phyloP scores from a whole-genome alignment of 2,113 vertebrate genomes.

The Oreochromis spilurus region DNA sequence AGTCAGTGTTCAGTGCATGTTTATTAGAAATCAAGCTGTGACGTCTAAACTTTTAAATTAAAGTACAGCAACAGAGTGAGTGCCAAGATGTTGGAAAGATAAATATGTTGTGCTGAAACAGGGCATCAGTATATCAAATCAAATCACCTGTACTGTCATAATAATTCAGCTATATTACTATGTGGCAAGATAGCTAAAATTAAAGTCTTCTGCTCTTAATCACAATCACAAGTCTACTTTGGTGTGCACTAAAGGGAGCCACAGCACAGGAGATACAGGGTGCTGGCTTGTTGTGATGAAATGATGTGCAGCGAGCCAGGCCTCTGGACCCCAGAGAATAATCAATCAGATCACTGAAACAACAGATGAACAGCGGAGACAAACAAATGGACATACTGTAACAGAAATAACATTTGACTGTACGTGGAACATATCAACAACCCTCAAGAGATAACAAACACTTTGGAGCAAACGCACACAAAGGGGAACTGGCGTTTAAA shows the following conservation, averaged over 20 bases:
- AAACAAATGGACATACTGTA: slow-evolving; percentile 34
- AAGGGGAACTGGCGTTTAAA: slow-evolving; percentile 5
- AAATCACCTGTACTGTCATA: neutral
- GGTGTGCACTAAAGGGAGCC: neutral
- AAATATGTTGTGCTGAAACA: neutral
- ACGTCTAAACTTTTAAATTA: neutral
- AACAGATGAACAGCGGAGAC: slow-evolving; percentile 42
- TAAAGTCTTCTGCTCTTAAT: neutral
- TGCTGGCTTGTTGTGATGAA: slow-evolving; percentile 6
- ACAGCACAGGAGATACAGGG: neutral
- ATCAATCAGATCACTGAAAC: slow-evolving; percentile 49
- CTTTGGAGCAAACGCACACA: neutral
- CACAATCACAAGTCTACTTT: neutral
- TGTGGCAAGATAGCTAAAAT: neutral
- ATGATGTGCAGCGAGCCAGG: slow-evolving; percentile 2
- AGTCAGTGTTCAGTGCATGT: neutral
- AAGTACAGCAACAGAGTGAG: neutral
- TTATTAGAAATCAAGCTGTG: neutral
- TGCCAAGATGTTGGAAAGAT: neutral
- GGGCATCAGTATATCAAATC: neutral
- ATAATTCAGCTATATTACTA: neutral
- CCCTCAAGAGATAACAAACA: slow-evolving; percentile 5
- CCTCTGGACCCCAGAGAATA: slow-evolving; percentile 27
- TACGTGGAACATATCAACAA: slow-evolving; percentile 35
- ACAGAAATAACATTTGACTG: slow-evolving; percentile 35